A percentile compares a stretch with the other conserved stretches of the same genome.
These are phyloP conservation scores for Syngnathoides biaculeatus DNA, from an alignment of 2,113 vertebrate species.

Conservation along the genomic window DNA sequence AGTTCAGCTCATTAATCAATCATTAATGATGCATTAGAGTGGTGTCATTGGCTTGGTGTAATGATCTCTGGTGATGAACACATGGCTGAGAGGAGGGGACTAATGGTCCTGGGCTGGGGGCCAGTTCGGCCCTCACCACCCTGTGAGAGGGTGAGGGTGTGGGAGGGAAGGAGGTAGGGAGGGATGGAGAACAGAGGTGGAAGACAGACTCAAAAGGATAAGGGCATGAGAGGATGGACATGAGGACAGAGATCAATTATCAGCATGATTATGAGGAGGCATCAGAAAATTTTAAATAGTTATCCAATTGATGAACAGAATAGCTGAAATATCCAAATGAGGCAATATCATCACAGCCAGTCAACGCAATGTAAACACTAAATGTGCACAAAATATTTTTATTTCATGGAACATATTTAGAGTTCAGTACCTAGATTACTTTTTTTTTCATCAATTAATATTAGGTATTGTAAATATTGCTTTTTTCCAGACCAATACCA, in stretches of 20 bases:
- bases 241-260: conserved; percentile 32
- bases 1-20: conserved; percentile 75
- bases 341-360: too few species aligned
- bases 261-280: conserved; percentile 11
- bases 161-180: conserved; percentile 19
- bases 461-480: too few species aligned
- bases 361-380: too few species aligned
- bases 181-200: conserved; percentile 40
- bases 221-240: conserved; percentile 15
- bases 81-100: conserved; percentile 65
- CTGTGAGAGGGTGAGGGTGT: conserved; percentile 39
- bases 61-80: conserved; percentile 69
- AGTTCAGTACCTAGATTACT: too few species aligned
- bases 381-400: too few species aligned
- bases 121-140: conserved; percentile 50
- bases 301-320: conserved; percentile 6
- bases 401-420: too few species aligned
- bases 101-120: conserved; percentile 67
- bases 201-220: conserved; percentile 29
- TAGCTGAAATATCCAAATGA: conserved; percentile 15
- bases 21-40: conserved; percentile 77
- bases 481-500: too few species aligned
- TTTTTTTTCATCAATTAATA: too few species aligned
- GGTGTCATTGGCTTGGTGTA: conserved; percentile 68
- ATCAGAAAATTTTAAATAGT: neutral